phyloP scores from a whole-genome alignment of 2,888 invertebrate species.

The Axea sp. region DNA sequence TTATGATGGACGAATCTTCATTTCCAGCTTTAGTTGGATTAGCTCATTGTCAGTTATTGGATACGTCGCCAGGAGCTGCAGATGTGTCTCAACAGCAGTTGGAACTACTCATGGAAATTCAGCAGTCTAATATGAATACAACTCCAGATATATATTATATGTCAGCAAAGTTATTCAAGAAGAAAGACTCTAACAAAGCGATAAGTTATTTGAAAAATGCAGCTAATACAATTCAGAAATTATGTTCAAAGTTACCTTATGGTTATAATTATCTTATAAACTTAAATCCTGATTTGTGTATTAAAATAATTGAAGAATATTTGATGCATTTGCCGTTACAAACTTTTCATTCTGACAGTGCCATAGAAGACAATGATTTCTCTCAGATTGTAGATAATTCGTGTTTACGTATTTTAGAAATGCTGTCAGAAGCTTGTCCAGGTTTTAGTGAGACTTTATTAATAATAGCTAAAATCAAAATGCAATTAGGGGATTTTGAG shows the following conservation, averaged over 20 bases:
- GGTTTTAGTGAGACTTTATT: conserved; percentile 86
- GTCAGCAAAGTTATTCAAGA: conserved; percentile 83
- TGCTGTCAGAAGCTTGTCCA: conserved; percentile 89
- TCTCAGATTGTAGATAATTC: conserved; percentile 76
- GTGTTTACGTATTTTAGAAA: conserved; percentile 85
- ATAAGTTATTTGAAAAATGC: conserved; percentile 84
- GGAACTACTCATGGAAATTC: conserved; percentile 89
- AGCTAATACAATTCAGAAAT: conserved; percentile 81
- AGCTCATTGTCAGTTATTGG: conserved; percentile 89
- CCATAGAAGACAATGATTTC: neutral
- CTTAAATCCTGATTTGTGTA: conserved; percentile 92
- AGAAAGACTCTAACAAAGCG: conserved; percentile 81
- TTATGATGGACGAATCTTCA: conserved; percentile 91
- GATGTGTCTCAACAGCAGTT: conserved; percentile 91
- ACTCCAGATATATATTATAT: conserved; percentile 86
- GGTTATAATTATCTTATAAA: conserved; percentile 87
- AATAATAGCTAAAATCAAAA: conserved; percentile 89
- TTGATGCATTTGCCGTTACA: conserved; percentile 85
- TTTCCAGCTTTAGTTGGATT: conserved; percentile 89
- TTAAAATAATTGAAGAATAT: conserved; percentile 88
- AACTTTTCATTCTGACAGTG: conserved; percentile 68
- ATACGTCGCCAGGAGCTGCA: conserved; percentile 82
- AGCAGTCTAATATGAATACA: conserved; percentile 81
- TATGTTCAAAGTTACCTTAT: conserved; percentile 83
- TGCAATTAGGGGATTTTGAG: conserved; percentile 87